Evolutionary conservation across 2,797 vertebrate genomes (phyloP).

Genomic region (Perodicticus potto): DNA sequence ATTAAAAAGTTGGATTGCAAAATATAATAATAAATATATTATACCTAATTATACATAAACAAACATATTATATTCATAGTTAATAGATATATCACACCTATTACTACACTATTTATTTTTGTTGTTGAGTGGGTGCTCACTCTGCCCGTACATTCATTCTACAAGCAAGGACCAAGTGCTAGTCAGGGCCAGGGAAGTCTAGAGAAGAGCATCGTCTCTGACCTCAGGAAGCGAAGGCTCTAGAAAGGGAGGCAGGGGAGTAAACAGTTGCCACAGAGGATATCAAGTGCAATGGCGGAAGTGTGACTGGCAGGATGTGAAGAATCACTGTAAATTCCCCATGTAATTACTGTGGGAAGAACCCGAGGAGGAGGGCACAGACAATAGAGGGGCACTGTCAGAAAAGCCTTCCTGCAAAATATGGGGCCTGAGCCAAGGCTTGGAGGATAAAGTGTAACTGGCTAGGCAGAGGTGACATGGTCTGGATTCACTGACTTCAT

Average conservation of each 20-base stretch:
- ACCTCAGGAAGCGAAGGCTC: background rate
- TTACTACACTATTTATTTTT: background rate
- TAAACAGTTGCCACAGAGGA: background rate
- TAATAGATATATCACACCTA: background rate
- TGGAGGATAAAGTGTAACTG: background rate
- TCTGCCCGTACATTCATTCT: background rate
- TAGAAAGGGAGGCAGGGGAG: background rate
- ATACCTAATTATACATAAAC: background rate
- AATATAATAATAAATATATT: background rate
- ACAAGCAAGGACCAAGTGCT: background rate
- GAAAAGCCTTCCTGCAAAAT: background rate
- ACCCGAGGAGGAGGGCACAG: accelerated
- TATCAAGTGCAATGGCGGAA: background rate
- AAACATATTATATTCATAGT: background rate
- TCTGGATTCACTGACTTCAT: background rate
- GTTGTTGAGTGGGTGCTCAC: background rate
- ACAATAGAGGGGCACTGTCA: too few relatives aligned
- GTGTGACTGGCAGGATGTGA: background rate
- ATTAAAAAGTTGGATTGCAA: background rate
- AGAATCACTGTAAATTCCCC: background rate
- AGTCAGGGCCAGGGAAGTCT: too few relatives aligned
- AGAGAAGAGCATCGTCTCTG: background rate
- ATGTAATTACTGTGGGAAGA: background rate
- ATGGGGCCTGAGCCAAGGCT: background rate
- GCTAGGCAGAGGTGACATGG: background rate